Evolutionary conservation across 2,113 vertebrate genomes (phyloP).

Genomic region (Tetrao urogallus): DNA sequence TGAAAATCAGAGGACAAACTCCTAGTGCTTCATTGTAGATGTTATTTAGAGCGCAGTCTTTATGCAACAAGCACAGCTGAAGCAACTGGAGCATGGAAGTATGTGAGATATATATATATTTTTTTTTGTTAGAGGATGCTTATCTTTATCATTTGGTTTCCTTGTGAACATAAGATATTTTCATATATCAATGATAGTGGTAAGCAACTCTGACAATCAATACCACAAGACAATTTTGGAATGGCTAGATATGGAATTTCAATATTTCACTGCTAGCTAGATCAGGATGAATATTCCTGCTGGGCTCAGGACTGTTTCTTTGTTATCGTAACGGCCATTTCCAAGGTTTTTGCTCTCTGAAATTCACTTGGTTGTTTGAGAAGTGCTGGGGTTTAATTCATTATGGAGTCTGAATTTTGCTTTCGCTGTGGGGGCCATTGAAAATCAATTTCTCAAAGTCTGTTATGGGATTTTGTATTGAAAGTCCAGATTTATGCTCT

Average conservation of each 20-base stretch:
- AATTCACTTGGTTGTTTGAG: conserved; percentile 28
- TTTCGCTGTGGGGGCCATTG: neutral
- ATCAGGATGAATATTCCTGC: neutral
- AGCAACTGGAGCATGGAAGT: neutral
- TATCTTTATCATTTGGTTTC: neutral
- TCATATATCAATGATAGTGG: neutral
- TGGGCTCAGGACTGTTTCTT: neutral
- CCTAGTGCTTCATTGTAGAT: neutral
- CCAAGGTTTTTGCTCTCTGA: conserved; percentile 39
- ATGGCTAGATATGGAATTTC: conserved; percentile 14
- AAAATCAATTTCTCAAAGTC: conserved; percentile 7
- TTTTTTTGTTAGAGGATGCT: neutral
- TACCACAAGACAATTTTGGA: neutral
- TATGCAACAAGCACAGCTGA: neutral
- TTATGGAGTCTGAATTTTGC: neutral
- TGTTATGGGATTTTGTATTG: neutral
- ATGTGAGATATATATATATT: neutral
- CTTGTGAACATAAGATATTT: neutral
- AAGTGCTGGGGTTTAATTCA: conserved; percentile 4
- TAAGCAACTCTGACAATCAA: conserved; percentile 10
- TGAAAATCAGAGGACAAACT: neutral
- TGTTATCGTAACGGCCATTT: neutral
- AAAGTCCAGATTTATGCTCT: neutral
- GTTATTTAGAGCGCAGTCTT: neutral
- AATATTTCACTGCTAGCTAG: neutral